A percentile compares a stretch with the other conserved stretches of the same genome.
Conservation (phyloP, 2,797 vertebrate genomes). For the Discoglossus pictus region DNA sequence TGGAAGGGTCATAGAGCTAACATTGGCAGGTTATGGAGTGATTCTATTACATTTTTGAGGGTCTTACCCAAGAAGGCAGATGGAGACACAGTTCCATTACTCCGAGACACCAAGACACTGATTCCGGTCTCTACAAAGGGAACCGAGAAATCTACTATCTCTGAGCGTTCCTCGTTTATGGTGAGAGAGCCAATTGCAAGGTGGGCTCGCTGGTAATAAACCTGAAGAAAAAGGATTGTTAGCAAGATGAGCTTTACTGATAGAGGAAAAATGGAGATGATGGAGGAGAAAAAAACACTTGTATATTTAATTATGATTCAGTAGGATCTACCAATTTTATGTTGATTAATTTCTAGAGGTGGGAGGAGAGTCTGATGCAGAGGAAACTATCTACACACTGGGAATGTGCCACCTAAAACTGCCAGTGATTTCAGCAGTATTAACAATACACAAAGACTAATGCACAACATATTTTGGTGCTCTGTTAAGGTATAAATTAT, state of each 20-base stretch:
- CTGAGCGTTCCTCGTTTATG: constrained; percentile 96
- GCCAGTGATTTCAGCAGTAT: too few relatives aligned
- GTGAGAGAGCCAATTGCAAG: constrained; percentile 98
- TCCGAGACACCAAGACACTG: constrained; percentile 96
- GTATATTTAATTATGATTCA: too few relatives aligned
- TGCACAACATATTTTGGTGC: too few relatives aligned
- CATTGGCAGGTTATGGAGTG: not conserved
- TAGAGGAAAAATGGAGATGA: not conserved
- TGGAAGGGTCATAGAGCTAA: not conserved
- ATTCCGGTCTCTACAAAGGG: constrained; percentile 98
- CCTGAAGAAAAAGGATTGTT: constrained; percentile 67
- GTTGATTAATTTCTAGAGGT: too few relatives aligned
- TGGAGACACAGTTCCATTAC: constrained; percentile 94
- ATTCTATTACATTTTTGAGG: not conserved
- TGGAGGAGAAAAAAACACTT: not conserved
- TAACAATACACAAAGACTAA: too few relatives aligned
- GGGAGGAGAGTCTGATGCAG: too few relatives aligned
- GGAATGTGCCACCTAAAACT: too few relatives aligned
- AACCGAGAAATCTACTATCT: constrained; percentile 96
- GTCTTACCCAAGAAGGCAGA: constrained; percentile 92
- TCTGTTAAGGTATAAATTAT: too few relatives aligned
- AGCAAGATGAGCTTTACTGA: not conserved
- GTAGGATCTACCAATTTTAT: too few relatives aligned
- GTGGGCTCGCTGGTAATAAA: constrained; percentile 92
- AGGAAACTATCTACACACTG: too few relatives aligned